Conservation (phyloP, 2,888 invertebrate species). For the Drosophila robusta region DNA sequence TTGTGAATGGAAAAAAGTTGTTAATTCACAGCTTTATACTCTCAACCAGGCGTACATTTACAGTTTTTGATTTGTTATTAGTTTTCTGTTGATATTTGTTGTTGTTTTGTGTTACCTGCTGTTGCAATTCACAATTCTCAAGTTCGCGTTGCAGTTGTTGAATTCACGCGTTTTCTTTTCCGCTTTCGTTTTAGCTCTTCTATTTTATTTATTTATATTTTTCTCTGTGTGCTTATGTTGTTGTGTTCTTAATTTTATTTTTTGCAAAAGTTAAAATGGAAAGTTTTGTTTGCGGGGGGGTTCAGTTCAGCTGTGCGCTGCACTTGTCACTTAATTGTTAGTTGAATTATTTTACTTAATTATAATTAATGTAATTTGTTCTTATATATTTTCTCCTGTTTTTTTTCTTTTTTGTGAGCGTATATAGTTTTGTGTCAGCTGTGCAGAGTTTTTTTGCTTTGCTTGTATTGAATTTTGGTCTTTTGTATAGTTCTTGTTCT, state of each 20-base stretch:
- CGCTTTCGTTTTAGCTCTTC: constrained; percentile 3
- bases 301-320: constrained; percentile 4
- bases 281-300: background rate
- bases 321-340: constrained; percentile 27
- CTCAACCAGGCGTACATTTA: background rate
- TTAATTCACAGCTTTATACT: constrained; percentile 8
- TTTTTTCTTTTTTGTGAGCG: background rate
- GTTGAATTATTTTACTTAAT: constrained; percentile 10
- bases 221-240: background rate
- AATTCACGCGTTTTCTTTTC: constrained; percentile 5
- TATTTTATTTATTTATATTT: background rate
- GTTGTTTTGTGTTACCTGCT: constrained; percentile 18
- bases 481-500: constrained; percentile 41
- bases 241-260: background rate
- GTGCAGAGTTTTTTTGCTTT: constrained; percentile 29
- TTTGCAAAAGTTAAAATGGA: background rate
- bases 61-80: constrained; percentile 2
- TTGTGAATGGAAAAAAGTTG: constrained; percentile 2
- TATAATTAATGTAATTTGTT: constrained; percentile 19
- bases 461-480: constrained; percentile 17
- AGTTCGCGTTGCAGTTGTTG: constrained; percentile 34
- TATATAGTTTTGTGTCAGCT: constrained; percentile 43
- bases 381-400: background rate
- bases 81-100: background rate
- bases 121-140: constrained; percentile 10